Base-by-base conservation (phyloP, 2,888 invertebrate genomes). In the Melanophora roralis region DNA sequence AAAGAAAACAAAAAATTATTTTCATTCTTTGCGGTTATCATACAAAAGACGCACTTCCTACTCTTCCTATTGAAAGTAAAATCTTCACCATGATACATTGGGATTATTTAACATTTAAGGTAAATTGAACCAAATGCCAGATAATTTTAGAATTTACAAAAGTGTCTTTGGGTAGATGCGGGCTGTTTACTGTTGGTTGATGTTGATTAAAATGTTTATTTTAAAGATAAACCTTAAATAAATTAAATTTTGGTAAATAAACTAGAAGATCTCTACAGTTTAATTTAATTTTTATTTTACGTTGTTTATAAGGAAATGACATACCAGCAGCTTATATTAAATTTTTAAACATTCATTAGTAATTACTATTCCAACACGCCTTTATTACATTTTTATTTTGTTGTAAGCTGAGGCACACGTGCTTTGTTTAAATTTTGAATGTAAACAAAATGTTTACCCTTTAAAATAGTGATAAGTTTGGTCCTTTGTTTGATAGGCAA, bases 91-190 rank as follows among this genome's bases (percentile, higher is more conserved):
- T 73, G 64, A 1, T 55, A 19, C 64, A 64, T 27, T 73, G 64
- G 64, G 27, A 73, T 43, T 73, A 72, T 72, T 16, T 72, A 23
- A 47, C 64, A 19, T 72, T 47, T 72, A 64, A 72, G 72, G 72
- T 73, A 64, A 45, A 45, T 7, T 6, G 3, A 19, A 45, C 27
- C 6, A 5, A 27, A 27, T 27, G 27, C 27, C 6, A 6, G 21
- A 47, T 19, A 21, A 47, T 19, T 0, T 19, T 19, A 43, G 5
- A 43, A 4, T 43, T 14, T 14, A 14, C 16, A 6, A 14, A 43
- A 43, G 16, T 43, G n/a, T 14, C 4, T 27, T 27, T 3, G 1
- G 7, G 14, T 4, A 16, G 7, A 60, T 60, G 60, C 47, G 47
- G 62, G 36, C 23, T 19, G 16, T 16, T 16, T 5, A 14, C 16